Conservation (phyloP, 2,888 invertebrate species). For the Cantharis rufa region DNA sequence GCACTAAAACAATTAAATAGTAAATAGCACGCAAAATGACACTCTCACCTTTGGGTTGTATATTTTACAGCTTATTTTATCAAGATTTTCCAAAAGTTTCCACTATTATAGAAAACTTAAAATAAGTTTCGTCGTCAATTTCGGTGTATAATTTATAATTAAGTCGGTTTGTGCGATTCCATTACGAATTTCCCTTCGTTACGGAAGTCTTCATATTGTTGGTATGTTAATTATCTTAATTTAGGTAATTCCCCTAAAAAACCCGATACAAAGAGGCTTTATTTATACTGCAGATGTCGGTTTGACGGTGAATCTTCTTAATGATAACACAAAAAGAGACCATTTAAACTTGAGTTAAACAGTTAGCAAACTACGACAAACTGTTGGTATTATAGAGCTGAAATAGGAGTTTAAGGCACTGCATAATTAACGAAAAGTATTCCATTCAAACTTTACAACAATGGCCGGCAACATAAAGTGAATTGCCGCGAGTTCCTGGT, state of each 20-base stretch:
- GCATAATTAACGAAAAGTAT: slow-evolving; percentile 26
- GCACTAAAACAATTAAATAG: slow-evolving; percentile 18
- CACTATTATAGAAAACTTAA: neutral
- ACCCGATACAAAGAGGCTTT: slow-evolving; percentile 1
- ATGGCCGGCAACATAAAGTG: slow-evolving; percentile 14
- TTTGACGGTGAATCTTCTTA: slow-evolving; percentile 18
- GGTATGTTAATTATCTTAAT: slow-evolving; percentile 9
- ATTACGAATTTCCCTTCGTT: neutral
- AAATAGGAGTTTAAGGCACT: slow-evolving; percentile 19
- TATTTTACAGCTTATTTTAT: neutral
- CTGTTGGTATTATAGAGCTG: slow-evolving; percentile 19
- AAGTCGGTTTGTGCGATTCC: neutral
- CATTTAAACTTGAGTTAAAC: slow-evolving; percentile 24
- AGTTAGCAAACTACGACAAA: slow-evolving; percentile 17
- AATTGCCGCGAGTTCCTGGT: slow-evolving; percentile 14
- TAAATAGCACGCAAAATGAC: slow-evolving; percentile 19
- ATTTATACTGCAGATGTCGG: slow-evolving; percentile 9
- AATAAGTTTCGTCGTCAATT: neutral
- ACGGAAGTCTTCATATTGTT: neutral
- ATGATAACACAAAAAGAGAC: slow-evolving; percentile 16
- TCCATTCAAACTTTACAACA: slow-evolving; percentile 21
- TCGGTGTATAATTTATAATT: neutral
- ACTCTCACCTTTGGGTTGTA: slow-evolving; percentile 4
- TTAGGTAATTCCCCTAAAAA: slow-evolving; percentile 13
- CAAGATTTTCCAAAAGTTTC: neutral